These are phyloP conservation scores for Acridotheres tristis DNA, from an alignment of 2,797 vertebrate genomes.

Conservation along the genomic window DNA sequence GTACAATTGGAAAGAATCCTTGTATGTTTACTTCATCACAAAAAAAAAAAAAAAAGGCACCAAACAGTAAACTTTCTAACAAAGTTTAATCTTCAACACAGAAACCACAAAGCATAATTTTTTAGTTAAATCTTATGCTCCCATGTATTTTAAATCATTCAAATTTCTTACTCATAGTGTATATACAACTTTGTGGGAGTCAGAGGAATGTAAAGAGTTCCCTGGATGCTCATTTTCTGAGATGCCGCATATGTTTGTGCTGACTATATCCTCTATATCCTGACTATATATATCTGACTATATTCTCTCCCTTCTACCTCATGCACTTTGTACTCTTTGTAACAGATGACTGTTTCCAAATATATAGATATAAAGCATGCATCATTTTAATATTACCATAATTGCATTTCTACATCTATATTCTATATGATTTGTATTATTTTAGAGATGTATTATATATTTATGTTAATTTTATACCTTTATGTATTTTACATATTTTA, in stretches of 20 bases:
- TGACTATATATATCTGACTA: background rate
- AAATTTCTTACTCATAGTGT: background rate
- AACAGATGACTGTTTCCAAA: background rate
- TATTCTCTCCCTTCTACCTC: background rate
- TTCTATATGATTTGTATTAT: background rate
- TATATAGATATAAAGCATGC: accelerated
- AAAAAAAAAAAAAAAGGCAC: background rate
- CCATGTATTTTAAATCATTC: background rate
- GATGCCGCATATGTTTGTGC: background rate
- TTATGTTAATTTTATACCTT: background rate
- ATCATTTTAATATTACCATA: background rate
- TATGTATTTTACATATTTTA: background rate
- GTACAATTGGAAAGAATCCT: background rate
- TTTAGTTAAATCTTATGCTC: background rate
- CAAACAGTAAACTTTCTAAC: background rate
- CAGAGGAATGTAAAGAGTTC: background rate
- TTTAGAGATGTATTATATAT: background rate
- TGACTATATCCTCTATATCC: background rate
- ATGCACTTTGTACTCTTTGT: background rate
- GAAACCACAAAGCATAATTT: background rate
- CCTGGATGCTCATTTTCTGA: background rate
- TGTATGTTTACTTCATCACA: background rate
- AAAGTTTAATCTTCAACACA: background rate
- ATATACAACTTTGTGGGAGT: background rate
- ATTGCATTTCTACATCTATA: accelerated